A percentile compares a stretch with the other conserved stretches of the same genome.
These are phyloP conservation scores for Equus przewalskii DNA, from an alignment of 2,113 vertebrate genomes.

Conservation along the genomic window DNA sequence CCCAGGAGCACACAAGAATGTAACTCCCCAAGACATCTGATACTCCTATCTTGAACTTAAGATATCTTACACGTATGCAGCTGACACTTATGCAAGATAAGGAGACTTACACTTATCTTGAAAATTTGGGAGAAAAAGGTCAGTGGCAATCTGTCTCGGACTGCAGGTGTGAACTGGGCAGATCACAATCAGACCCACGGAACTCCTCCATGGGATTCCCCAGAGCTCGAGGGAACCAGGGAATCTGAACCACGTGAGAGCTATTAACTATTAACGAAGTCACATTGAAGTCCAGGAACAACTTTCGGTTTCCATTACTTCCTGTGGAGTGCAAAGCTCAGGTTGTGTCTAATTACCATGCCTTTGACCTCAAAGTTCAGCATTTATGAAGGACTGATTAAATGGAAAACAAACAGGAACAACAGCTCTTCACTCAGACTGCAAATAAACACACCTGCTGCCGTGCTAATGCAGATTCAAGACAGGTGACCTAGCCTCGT, in stretches of 20 bases:
- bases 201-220: neutral
- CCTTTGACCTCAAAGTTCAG: conserved; percentile 32
- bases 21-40: neutral
- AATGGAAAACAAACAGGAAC: conserved; percentile 22
- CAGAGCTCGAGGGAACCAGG: neutral
- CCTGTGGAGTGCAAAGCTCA: neutral
- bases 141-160: neutral
- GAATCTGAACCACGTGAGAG: neutral
- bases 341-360: neutral
- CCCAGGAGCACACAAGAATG: neutral
- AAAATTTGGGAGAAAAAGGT: neutral
- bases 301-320: neutral
- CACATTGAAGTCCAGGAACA: neutral
- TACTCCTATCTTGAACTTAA: neutral
- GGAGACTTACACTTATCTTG: neutral
- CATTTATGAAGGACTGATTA: neutral
- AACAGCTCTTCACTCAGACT: neutral
- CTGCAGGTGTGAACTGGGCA: neutral
- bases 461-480: neutral
- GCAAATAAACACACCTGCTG: neutral
- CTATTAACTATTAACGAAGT: neutral
- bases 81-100: neutral
- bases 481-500: neutral
- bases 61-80: neutral
- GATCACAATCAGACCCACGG: neutral